phyloP scores from a whole-genome alignment of 2,888 invertebrate genomes.

The Acleris cristana region DNA sequence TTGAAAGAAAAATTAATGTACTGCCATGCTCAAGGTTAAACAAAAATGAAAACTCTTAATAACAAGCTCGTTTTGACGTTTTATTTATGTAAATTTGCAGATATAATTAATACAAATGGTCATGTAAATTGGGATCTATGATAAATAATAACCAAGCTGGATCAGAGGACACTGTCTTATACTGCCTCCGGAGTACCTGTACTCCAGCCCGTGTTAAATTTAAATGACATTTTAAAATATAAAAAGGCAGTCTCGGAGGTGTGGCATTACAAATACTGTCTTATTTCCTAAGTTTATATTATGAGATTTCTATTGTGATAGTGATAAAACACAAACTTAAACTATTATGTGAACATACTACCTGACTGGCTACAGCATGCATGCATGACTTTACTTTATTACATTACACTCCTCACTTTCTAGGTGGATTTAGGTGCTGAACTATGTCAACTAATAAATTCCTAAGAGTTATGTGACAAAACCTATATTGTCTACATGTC shows the following conservation, averaged over 20 bases:
- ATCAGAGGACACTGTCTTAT: constrained; percentile 64
- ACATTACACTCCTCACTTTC: constrained; percentile 69
- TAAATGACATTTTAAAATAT: constrained; percentile 75
- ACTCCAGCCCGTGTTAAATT: constrained; percentile 74
- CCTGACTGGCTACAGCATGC: constrained; percentile 75
- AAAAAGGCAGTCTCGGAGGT: constrained; percentile 84
- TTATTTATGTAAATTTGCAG: constrained; percentile 85
- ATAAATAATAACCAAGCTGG: constrained; percentile 77
- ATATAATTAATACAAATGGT: constrained; percentile 84
- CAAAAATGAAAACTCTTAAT: constrained; percentile 54
- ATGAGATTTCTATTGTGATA: constrained; percentile 82
- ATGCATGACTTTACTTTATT: constrained; percentile 71
- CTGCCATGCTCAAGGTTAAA: neutral
- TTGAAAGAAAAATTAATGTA: no score
- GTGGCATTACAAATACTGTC: constrained; percentile 82
- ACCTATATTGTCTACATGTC: constrained; percentile 84
- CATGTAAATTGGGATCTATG: constrained; percentile 81
- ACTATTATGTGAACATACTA: constrained; percentile 76
- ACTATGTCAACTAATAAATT: constrained; percentile 76
- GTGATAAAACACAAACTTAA: constrained; percentile 81
- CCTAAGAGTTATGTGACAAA: constrained; percentile 81
- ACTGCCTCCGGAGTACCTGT: constrained; percentile 60
- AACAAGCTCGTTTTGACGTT: constrained; percentile 82
- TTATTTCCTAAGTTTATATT: constrained; percentile 78
- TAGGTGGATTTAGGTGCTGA: constrained; percentile 76